Evolutionary conservation across 1,140 invertebrate genomes (phyloP), one percentile per base, ranked within the genome.

Genomic region (Ceratina australensis): DNA sequence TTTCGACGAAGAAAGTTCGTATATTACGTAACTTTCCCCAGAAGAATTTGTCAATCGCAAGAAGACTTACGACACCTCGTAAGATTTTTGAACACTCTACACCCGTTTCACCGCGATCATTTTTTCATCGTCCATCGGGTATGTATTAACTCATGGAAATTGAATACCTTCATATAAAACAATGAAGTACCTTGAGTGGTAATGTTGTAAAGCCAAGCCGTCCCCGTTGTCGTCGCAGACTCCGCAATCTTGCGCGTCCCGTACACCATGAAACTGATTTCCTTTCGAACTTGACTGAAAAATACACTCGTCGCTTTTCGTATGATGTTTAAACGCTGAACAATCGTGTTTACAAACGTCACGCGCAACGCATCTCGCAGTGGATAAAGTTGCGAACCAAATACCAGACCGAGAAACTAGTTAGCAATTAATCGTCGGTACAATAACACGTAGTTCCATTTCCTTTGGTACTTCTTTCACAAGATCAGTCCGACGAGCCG

Each of bases 251-350:
- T 84, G 24, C 72, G 69, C 42, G 81, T 79, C 54, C 78, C 83
- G 82, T 84, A 84, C 72, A 87, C 76, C 75, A 85, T 84, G 67
- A 86, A 80, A 84, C 76, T 61, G 64, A 78, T 78, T 49, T 80
- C 33, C 0, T 56, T 50, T 49, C 13, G 24, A 24, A 67, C 57
- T 60, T 47, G 52, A 50, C 60, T 13, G 8, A 52, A 26, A 56
- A 67, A 57, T 64, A 61, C 26, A 10, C 7, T 54, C 18, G 47
- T 63, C 18, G 8, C n/a, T 54, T 22, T 26, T 47, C n/a, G n/a
- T 4, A 57, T 16, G 28, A 54, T 28, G n/a, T 68, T 24, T 12
- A 50, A 24, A 52, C 0, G 12, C 7, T 12, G 61, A 13, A 13
- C 18, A 26, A 60, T 75, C 64, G 73, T 49, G 56, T 66, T 15